Conservation (phyloP, 2,113 vertebrate genomes). For the Eulemur rufifrons region DNA sequence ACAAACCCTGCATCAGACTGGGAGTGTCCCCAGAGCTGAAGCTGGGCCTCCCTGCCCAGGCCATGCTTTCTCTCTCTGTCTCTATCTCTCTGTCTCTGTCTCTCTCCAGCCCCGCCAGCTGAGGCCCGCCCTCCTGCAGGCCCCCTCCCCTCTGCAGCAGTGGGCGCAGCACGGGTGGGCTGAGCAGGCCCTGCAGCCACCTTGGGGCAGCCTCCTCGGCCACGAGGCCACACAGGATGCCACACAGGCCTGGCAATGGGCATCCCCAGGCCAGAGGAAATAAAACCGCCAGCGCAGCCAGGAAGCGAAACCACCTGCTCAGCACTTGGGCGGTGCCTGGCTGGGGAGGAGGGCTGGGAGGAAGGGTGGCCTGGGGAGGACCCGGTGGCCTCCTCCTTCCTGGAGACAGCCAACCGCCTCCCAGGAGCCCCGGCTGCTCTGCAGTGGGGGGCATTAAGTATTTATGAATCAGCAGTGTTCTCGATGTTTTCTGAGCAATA, state of each 20-base stretch:
- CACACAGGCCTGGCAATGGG: slow-evolving; percentile 54
- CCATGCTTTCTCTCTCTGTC: neutral
- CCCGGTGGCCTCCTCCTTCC: slow-evolving; percentile 80
- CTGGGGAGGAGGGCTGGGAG: slow-evolving; percentile 46
- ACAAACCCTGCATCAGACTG: too few species aligned
- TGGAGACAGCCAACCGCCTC: slow-evolving; percentile 86
- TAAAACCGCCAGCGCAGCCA: slow-evolving; percentile 71
- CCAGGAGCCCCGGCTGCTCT: slow-evolving; percentile 81
- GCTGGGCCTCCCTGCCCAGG: too few species aligned
- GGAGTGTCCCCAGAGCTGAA: too few species aligned
- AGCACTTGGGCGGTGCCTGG: slow-evolving; percentile 77
- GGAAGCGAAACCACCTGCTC: slow-evolving; percentile 80
- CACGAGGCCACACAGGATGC: neutral
- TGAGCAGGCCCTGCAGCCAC: slow-evolving; percentile 48
- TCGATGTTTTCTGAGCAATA: slow-evolving; percentile 76
- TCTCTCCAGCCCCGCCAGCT: neutral
- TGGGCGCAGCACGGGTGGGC: neutral
- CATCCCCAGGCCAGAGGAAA: slow-evolving; percentile 73
- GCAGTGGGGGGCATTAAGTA: slow-evolving; percentile 86
- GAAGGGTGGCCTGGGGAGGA: neutral
- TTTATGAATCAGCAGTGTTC: slow-evolving; percentile 90
- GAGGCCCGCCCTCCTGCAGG: too few species aligned
- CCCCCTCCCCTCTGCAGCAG: neutral
- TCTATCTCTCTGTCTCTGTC: neutral
- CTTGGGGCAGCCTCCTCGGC: slow-evolving; percentile 53